Evolutionary conservation across 2,888 invertebrate species (phyloP).

Genomic region (Rhamphomyia laevipes): DNA sequence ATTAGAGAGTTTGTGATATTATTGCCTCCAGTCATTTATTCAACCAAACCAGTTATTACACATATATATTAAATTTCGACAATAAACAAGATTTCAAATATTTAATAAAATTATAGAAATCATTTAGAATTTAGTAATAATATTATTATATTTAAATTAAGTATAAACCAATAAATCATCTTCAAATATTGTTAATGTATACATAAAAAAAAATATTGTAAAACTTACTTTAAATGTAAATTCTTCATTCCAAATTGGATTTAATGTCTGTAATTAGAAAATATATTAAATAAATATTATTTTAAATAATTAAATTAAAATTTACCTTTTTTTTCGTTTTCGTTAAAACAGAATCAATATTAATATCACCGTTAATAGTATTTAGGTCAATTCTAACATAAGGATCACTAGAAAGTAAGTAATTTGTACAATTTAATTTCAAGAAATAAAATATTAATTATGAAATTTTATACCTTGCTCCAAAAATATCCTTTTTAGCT

Average conservation of each 20-base stretch:
- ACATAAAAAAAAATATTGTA: neutral
- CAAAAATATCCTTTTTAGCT: constrained; percentile 98
- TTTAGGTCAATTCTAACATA: constrained; percentile 89
- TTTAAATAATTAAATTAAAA: neutral
- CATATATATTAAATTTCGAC: too few species aligned
- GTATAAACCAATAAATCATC: too few species aligned
- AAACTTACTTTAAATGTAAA: constrained; percentile 82
- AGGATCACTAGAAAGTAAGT: constrained; percentile 69
- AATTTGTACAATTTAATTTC: constrained; percentile 4
- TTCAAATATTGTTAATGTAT: too few species aligned
- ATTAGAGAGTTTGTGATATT: too few species aligned
- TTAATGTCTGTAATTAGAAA: constrained; percentile 58
- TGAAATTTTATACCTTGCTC: constrained; percentile 64
- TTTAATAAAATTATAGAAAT: too few species aligned
- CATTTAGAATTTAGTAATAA: too few species aligned
- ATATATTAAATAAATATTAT: neutral
- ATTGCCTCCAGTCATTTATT: too few species aligned
- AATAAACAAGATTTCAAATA: too few species aligned
- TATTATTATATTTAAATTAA: too few species aligned
- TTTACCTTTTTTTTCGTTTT: constrained; percentile 91
- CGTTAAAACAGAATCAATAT: constrained; percentile 85
- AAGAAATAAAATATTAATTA: neutral
- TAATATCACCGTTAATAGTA: constrained; percentile 72
- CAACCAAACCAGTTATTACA: too few species aligned
- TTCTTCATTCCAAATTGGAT: constrained; percentile 97